phyloP scores from a whole-genome alignment of 2,113 vertebrate genomes.

The Vidua chalybeata region DNA sequence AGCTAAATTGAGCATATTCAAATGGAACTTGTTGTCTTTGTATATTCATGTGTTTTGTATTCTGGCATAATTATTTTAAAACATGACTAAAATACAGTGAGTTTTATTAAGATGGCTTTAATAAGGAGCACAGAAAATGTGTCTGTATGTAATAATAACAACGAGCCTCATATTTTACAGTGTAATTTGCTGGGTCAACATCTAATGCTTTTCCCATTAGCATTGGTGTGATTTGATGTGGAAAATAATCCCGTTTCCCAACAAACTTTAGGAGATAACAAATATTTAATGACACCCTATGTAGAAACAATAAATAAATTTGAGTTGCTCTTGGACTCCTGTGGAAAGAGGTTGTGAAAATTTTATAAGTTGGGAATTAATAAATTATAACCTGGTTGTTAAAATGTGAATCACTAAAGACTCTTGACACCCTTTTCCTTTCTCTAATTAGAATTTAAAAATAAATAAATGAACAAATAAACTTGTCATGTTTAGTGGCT shows the following conservation, averaged over 20 bases:
- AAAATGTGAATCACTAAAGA: slow-evolving; percentile 80
- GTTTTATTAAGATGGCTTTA: slow-evolving; percentile 62
- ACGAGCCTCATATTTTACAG: slow-evolving; percentile 27
- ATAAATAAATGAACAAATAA: slow-evolving; percentile 77
- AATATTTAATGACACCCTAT: slow-evolving; percentile 85
- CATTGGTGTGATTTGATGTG: slow-evolving; percentile 58
- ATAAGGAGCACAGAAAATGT: slow-evolving; percentile 42
- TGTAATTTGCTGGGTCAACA: slow-evolving; percentile 65
- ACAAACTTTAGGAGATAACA: slow-evolving; percentile 78
- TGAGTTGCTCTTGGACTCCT: slow-evolving; percentile 77
- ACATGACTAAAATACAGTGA: slow-evolving; percentile 50
- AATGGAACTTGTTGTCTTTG: slow-evolving; percentile 1
- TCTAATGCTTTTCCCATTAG: slow-evolving; percentile 64
- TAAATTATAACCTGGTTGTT: slow-evolving; percentile 84
- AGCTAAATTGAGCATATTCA: slow-evolving; percentile 25
- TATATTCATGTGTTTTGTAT: slow-evolving; percentile 31
- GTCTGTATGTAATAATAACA: slow-evolving; percentile 34
- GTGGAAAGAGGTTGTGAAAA: slow-evolving; percentile 78
- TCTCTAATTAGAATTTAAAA: slow-evolving; percentile 80
- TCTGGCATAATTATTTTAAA: slow-evolving; percentile 46
- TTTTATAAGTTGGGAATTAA: slow-evolving; percentile 83
- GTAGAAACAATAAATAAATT: slow-evolving; percentile 84
- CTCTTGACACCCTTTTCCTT: slow-evolving; percentile 75
- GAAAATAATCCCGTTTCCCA: slow-evolving; percentile 70
- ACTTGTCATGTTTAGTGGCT: slow-evolving; percentile 53